Conservation (phyloP, 92 coral and sea anemone genomes). For the Meandrina meandrites region DNA sequence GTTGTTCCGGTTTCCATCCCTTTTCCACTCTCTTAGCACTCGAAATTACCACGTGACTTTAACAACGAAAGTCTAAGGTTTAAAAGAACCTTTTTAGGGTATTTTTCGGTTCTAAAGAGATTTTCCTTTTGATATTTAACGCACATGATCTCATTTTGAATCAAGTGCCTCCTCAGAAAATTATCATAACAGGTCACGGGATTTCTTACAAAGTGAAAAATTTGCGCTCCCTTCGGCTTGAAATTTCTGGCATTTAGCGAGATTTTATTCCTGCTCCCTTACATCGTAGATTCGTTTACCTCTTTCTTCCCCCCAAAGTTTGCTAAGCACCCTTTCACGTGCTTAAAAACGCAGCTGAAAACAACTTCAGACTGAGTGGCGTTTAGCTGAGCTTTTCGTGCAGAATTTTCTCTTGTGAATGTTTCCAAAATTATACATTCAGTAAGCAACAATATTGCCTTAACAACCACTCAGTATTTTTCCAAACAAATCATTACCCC, state of each 20-base stretch:
- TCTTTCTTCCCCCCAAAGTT: not conserved
- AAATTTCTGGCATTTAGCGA: not conserved
- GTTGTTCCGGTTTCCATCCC: not conserved
- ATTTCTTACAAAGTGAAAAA: not conserved
- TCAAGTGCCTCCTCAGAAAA: not conserved
- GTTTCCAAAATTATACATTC: slow-evolving; percentile 26
- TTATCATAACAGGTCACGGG: not conserved
- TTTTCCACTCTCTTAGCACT: not conserved
- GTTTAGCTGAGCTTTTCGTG: slow-evolving; percentile 2
- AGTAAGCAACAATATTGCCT: slow-evolving; percentile 24
- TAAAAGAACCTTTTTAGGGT: not conserved
- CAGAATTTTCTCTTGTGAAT: slow-evolving; percentile 14
- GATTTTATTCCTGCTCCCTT: not conserved
- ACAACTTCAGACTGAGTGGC: not conserved
- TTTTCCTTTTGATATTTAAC: not conserved
- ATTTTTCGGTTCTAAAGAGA: not conserved
- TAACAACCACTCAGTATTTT: slow-evolving; percentile 11
- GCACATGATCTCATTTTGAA: not conserved
- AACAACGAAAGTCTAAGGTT: not conserved
- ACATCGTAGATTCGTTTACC: not conserved
- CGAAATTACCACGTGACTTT: not conserved
- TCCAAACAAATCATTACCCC: slow-evolving; percentile 31
- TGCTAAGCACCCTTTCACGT: not conserved
- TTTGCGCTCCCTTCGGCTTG: not conserved
- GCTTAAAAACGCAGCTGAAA: not conserved